Evolutionary conservation across 2,113 vertebrate genomes (phyloP).

Genomic region (Eudyptes chrysolophus): DNA sequence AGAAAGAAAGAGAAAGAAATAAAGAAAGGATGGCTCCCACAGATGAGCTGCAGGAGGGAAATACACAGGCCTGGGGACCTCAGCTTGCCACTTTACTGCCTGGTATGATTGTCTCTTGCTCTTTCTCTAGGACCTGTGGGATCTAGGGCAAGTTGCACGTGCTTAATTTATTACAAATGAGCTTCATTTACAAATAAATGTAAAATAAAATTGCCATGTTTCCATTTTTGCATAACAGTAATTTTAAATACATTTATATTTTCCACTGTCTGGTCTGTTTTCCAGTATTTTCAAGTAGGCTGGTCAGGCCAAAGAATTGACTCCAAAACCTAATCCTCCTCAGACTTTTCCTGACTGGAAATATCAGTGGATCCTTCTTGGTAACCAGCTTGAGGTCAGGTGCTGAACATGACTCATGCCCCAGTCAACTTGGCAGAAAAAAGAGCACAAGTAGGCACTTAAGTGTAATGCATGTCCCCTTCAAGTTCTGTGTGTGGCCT

Average conservation of each 20-base stretch:
- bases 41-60: background rate
- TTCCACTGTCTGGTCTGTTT: background rate
- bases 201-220: background rate
- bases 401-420: background rate
- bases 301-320: background rate
- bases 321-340: background rate
- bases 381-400: rapidly evolving
- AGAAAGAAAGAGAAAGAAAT: background rate
- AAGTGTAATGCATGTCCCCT: background rate
- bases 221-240: background rate
- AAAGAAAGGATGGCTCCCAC: background rate
- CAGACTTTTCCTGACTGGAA: background rate
- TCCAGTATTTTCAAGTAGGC: background rate
- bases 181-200: background rate
- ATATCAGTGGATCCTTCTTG: background rate
- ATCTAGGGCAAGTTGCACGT: background rate
- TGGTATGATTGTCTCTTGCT: background rate
- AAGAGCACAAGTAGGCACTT: background rate
- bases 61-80: background rate
- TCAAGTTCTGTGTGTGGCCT: background rate
- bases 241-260: background rate
- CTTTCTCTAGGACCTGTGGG: background rate
- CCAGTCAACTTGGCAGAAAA: background rate
- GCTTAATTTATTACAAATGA: background rate
- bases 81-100: background rate